phyloP scores from a whole-genome alignment of 2,113 vertebrate species.

The Sander vitreus region DNA sequence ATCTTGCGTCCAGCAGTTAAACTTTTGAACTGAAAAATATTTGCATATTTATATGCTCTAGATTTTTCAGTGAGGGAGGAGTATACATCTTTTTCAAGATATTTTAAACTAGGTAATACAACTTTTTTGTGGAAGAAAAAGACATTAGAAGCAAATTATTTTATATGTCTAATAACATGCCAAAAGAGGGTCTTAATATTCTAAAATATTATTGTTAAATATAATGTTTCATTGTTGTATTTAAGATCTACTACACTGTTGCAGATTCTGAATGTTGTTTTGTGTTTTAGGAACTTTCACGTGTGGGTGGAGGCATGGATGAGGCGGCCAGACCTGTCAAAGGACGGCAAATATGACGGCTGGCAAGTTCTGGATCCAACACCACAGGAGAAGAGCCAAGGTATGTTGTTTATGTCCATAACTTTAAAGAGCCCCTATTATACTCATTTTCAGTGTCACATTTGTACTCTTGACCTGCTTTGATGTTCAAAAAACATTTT shows the following conservation, averaged over 20 bases:
- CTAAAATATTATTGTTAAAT: not conserved
- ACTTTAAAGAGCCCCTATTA: not conserved
- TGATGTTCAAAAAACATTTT: no score
- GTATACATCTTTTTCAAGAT: no score
- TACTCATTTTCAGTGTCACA: not conserved
- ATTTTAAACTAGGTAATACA: no score
- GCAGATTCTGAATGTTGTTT: not conserved
- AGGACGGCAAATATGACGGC: constrained; percentile 78
- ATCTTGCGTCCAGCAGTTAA: no score
- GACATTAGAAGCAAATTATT: no score
- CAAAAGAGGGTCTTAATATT: not conserved
- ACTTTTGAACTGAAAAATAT: no score
- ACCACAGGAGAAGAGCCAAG: constrained; percentile 91
- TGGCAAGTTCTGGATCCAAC: constrained; percentile 95
- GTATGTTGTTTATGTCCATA: constrained; percentile 67
- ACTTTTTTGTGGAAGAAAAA: no score
- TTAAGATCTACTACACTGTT: not conserved
- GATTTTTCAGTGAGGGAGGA: no score
- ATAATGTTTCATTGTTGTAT: not conserved
- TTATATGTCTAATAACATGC: not conserved
- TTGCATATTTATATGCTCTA: no score
- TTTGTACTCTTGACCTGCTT: no score
- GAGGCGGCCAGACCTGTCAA: constrained; percentile 86
- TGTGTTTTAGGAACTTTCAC: constrained; percentile 90
- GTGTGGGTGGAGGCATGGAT: constrained; percentile 95